phyloP scores from a whole-genome alignment of 1,140 invertebrate species.

The Saccostrea echinata region DNA sequence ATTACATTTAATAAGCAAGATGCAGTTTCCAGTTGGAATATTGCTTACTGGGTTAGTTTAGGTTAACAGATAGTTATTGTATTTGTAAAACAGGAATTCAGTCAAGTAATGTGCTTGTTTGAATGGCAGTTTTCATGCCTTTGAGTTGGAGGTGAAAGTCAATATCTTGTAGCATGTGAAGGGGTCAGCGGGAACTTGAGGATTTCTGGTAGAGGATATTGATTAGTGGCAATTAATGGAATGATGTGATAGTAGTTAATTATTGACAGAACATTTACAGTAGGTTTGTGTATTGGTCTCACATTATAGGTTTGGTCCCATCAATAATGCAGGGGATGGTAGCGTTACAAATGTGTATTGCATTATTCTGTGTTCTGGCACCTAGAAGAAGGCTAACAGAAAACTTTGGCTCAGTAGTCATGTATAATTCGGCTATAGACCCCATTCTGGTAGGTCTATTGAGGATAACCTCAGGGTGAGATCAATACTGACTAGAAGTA shows the following conservation, averaged over 20 bases:
- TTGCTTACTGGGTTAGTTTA: neutral
- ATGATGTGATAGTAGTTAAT: slow-evolving; percentile 11
- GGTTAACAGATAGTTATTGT: neutral
- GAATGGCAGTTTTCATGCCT: neutral
- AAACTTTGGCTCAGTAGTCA: too few relatives aligned
- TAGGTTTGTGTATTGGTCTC: neutral
- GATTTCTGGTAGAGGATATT: neutral
- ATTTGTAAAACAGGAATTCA: neutral
- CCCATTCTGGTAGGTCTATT: too few relatives aligned
- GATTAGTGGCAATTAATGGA: slow-evolving; percentile 8
- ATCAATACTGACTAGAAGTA: too few relatives aligned
- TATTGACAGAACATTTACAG: slow-evolving; percentile 34
- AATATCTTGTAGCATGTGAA: neutral
- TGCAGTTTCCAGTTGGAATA: neutral
- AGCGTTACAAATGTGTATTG: slow-evolving; percentile 19
- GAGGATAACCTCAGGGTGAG: too few relatives aligned
- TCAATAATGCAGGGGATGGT: neutral
- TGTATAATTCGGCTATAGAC: too few relatives aligned
- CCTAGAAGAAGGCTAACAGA: neutral
- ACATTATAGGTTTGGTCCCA: neutral
- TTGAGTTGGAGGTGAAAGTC: neutral
- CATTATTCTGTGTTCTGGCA: neutral
- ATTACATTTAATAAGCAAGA: neutral
- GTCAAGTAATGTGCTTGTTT: neutral
- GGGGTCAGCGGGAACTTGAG: neutral